A percentile compares a stretch with the other conserved stretches of the same genome.
Conservation (phyloP, 2,113 vertebrate genomes). For the Eolophus roseicapilla region DNA sequence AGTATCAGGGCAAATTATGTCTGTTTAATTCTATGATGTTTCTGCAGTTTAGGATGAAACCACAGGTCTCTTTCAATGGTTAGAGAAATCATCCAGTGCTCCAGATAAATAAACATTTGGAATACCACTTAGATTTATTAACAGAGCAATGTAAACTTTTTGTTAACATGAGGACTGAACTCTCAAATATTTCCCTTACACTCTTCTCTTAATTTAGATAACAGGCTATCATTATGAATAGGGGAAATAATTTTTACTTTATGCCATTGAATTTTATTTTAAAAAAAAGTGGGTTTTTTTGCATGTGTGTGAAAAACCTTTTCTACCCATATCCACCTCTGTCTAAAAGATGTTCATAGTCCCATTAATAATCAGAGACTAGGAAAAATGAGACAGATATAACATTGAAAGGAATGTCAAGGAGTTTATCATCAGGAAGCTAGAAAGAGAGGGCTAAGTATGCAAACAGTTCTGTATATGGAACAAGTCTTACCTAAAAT, state of each 20-base stretch:
- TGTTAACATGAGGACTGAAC: neutral
- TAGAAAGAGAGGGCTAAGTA: neutral
- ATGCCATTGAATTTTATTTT: neutral
- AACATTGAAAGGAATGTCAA: neutral
- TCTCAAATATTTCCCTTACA: neutral
- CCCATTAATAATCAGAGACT: neutral
- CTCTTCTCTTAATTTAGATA: neutral
- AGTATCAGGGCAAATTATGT: neutral
- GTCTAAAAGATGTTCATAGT: neutral
- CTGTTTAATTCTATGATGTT: neutral
- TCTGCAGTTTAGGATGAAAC: neutral
- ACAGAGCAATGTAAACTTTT: neutral
- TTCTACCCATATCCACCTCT: neutral
- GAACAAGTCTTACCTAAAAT: neutral
- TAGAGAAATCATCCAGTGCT: neutral
- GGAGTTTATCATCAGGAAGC: neutral
- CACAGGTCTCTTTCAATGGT: neutral
- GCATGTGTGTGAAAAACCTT: rapidly evolving
- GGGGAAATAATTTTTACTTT: neutral
- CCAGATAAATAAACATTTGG: neutral
- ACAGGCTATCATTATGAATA: neutral
- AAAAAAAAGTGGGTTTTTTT: neutral
- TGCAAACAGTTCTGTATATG: neutral
- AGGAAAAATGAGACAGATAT: neutral
- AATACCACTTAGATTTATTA: neutral